phyloP scores from a whole-genome alignment of 2,113 vertebrate genomes.

The Tenebrosternarchus preto region DNA sequence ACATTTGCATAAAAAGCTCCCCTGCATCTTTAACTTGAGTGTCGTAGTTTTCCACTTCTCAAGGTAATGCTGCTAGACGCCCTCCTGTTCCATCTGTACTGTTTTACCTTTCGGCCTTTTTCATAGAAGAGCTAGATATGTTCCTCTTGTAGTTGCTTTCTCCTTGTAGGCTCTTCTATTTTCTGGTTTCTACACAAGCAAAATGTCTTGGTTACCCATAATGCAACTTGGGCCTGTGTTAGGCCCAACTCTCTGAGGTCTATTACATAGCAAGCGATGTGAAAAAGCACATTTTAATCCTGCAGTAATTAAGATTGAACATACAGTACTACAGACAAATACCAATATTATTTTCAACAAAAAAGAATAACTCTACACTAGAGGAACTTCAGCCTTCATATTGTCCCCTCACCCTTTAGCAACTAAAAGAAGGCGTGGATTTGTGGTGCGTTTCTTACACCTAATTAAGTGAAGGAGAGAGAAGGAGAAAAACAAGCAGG shows the following conservation, averaged over 20 bases:
- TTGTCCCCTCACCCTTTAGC: slow-evolving; percentile 17
- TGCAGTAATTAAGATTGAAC: too few species aligned
- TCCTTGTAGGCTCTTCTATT: slow-evolving; percentile 21
- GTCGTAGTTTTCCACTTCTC: slow-evolving; percentile 14
- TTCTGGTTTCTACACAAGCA: neutral
- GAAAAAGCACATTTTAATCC: too few species aligned
- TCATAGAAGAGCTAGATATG: neutral
- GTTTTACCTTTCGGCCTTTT: neutral
- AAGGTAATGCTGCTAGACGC: neutral
- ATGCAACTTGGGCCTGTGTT: too few species aligned
- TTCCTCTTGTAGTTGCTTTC: slow-evolving; percentile 35
- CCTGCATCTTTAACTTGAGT: slow-evolving; percentile 66
- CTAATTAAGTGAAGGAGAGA: slow-evolving; percentile 38
- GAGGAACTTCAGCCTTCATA: neutral
- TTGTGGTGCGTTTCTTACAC: slow-evolving; percentile 27
- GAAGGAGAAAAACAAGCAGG: slow-evolving; percentile 16
- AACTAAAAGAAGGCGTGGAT: neutral
- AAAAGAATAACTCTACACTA: neutral
- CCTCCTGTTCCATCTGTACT: neutral
- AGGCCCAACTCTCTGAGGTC: too few species aligned
- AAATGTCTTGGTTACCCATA: too few species aligned
- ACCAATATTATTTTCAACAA: too few species aligned
- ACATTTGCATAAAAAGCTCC: slow-evolving; percentile 60
- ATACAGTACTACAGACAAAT: too few species aligned
- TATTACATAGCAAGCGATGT: too few species aligned